Percentiles rank a stretch among this genome's conserved stretches.
Conservation (phyloP, 2,113 vertebrate species). For the Atlantisia rogersi region DNA sequence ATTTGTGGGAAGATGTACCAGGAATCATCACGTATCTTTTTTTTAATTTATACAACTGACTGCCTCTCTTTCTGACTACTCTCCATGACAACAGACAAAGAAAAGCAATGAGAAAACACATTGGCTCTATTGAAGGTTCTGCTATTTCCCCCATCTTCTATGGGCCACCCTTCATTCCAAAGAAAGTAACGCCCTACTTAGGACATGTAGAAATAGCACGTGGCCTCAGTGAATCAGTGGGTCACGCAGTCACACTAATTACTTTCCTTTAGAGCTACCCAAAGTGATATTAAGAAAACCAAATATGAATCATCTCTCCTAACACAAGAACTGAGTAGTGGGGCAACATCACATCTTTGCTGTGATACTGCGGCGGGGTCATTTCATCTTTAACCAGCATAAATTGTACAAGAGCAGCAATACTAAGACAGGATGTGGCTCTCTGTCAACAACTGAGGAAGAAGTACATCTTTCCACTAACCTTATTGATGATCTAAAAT, state of each 20-base stretch:
- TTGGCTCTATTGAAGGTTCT: not conserved
- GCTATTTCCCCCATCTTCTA: not conserved
- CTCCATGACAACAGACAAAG: conserved; percentile 65
- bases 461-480: not conserved
- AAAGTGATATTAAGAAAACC: not conserved
- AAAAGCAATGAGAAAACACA: conserved; percentile 27
- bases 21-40: not conserved
- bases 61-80: not conserved
- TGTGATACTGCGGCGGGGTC: not conserved
- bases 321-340: not conserved
- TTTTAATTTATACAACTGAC: not conserved
- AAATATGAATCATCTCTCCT: not conserved
- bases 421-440: conserved; percentile 38
- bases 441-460: not conserved
- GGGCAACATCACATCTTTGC: not conserved
- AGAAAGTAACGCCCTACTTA: not conserved
- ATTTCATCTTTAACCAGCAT: not conserved
- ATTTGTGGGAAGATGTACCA: not conserved
- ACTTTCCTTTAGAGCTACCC: not conserved
- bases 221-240: not conserved
- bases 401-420: not conserved
- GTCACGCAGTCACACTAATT: not conserved
- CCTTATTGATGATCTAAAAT: not conserved
- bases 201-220: not conserved
- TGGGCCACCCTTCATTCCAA: not conserved